Evolutionary conservation across 2,113 vertebrate species (phyloP).

Genomic region (Cyanistes caeruleus): DNA sequence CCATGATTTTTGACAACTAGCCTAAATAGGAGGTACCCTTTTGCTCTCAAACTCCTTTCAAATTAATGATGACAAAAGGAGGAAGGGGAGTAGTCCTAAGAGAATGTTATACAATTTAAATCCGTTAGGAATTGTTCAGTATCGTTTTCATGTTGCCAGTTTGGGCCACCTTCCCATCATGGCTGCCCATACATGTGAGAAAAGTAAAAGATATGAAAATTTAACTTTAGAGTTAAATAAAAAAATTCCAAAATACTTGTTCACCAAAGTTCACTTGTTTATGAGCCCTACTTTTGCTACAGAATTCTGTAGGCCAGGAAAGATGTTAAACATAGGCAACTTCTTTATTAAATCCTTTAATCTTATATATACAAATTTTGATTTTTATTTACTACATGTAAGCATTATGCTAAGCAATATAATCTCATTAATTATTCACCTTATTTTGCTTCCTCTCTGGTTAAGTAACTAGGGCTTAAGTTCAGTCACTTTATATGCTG

Average conservation of each 20-base stretch:
- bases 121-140: not conserved
- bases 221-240: not conserved
- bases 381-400: not conserved
- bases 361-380: not conserved
- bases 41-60: not conserved
- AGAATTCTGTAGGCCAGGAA: not conserved
- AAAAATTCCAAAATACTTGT: not conserved
- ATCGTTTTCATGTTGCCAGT: not conserved
- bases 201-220: not conserved
- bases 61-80: not conserved
- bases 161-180: not conserved
- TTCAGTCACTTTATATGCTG: not conserved
- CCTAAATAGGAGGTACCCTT: not conserved
- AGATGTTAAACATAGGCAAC: not conserved
- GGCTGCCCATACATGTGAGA: not conserved
- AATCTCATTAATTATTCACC: not conserved
- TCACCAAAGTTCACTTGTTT: not conserved
- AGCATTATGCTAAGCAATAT: not conserved
- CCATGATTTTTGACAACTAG: not conserved
- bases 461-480: not conserved
- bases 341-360: not conserved
- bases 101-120: not conserved
- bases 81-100: not conserved
- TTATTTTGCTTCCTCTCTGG: not conserved
- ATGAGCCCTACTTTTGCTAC: not conserved